phyloP scores from a whole-genome alignment of 2,888 invertebrate species.

The Nomada fabriciana region DNA sequence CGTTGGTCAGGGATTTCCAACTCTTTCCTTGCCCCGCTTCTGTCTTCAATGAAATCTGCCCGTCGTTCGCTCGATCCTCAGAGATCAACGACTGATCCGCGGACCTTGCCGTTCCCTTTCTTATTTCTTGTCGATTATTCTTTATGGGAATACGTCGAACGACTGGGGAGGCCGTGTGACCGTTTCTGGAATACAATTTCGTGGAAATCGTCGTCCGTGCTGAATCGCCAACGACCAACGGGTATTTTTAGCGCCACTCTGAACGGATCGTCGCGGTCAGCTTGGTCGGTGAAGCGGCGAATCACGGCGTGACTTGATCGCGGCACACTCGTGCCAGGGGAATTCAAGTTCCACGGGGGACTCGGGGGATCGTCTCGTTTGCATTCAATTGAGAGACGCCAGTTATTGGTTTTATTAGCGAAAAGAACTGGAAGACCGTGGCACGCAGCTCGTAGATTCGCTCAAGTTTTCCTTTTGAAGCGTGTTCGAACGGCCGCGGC shows the following conservation, averaged over 20 bases:
- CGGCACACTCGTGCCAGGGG: not conserved
- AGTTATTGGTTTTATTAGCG: too few relatives aligned
- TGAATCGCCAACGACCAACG: constrained; percentile 1
- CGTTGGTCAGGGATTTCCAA: constrained; percentile 30
- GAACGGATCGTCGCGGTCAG: constrained; percentile 15
- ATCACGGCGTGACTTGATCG: not conserved
- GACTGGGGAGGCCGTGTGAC: not conserved
- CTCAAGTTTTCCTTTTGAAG: too few relatives aligned
- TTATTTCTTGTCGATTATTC: not conserved
- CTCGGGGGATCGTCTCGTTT: not conserved
- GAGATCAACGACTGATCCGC: constrained; percentile 2
- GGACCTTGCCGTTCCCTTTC: not conserved
- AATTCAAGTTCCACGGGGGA: not conserved
- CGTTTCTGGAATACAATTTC: constrained; percentile 5
- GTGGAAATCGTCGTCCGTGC: not conserved
- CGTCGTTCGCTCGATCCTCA: not conserved
- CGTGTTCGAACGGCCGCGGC: not conserved
- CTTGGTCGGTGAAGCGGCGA: constrained; percentile 3
- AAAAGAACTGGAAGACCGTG: too few relatives aligned
- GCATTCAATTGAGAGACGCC: not conserved
- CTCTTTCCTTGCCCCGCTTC: not conserved
- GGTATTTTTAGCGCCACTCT: constrained; percentile 14
- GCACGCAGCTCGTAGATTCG: too few relatives aligned
- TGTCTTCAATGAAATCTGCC: not conserved
- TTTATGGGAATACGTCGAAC: constrained; percentile 4